A percentile compares a stretch with the other conserved stretches of the same genome.
These are phyloP conservation scores for Pandemis heparana DNA, from an alignment of 2,888 invertebrate species.

Conservation along the genomic window DNA sequence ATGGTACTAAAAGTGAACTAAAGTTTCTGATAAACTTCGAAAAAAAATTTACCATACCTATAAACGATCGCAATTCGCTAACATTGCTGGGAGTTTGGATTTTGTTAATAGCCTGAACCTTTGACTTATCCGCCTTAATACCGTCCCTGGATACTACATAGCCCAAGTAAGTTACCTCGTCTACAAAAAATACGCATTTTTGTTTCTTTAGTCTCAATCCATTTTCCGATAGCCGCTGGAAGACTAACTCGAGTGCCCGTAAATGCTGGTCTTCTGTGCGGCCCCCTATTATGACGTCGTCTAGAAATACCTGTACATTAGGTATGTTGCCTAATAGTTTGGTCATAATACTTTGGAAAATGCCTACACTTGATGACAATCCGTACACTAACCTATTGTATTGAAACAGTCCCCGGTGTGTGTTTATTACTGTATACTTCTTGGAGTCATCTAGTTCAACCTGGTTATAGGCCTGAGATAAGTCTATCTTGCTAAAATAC, in stretches of 20 bases:
- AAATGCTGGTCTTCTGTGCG: background rate
- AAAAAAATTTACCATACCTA: conserved; percentile 24
- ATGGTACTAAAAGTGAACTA: conserved; percentile 2
- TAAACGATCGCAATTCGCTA: conserved; percentile 9
- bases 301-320: conserved; percentile 10
- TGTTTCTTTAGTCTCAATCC: conserved; percentile 17
- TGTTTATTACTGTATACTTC: conserved; percentile 25
- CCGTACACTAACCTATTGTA: conserved; percentile 27
- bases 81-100: conserved; percentile 15
- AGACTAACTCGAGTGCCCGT: conserved; percentile 6
- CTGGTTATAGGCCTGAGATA: conserved; percentile 33
- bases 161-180: conserved; percentile 4
- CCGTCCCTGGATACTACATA: conserved; percentile 9
- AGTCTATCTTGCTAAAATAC: conserved; percentile 33
- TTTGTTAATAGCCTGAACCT: conserved; percentile 14
- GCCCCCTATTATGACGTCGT: conserved; percentile 3
- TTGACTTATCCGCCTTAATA: conserved; percentile 15
- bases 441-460: conserved; percentile 8
- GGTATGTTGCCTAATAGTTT: background rate
- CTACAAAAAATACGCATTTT: conserved; percentile 12
- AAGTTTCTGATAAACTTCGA: conserved; percentile 20
- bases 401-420: conserved; percentile 22
- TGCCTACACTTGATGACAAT: conserved; percentile 13
- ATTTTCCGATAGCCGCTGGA: background rate
- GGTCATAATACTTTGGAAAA: conserved; percentile 24